phyloP scores from a whole-genome alignment of 2,113 vertebrate species.

The Oxyura jamaicensis region DNA sequence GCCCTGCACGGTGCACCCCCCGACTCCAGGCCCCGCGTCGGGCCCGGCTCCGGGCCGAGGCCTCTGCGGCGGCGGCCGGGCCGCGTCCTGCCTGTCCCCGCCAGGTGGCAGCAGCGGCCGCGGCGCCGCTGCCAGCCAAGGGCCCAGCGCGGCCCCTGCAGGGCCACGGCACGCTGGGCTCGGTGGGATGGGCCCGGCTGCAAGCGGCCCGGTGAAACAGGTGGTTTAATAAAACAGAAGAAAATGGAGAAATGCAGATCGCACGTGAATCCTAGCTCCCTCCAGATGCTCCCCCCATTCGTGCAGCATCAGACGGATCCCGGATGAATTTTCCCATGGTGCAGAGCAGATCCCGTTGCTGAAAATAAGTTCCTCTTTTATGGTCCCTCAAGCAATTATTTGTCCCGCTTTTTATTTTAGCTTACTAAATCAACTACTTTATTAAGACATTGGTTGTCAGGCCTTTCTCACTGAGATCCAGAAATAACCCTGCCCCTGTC shows the following conservation, averaged over 20 bases:
- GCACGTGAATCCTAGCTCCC: accelerated
- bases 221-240: not conserved
- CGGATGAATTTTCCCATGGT: not conserved
- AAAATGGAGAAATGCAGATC: not conserved
- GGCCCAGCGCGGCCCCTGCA: too few relatives aligned
- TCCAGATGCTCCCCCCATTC: accelerated
- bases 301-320: accelerated
- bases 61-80: not conserved
- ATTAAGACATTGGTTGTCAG: not conserved
- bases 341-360: not conserved
- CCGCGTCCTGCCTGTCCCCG: not conserved
- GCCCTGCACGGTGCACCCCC: not conserved
- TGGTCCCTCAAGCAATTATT: not conserved
- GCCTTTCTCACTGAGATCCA: not conserved
- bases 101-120: slow-evolving; percentile 52
- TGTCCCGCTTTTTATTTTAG: not conserved
- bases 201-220: not conserved
- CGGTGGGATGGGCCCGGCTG: not conserved
- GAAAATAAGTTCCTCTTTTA: not conserved
- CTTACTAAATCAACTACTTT: not conserved
- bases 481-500: not conserved
- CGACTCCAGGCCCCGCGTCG: too few relatives aligned
- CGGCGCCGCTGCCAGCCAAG: too few relatives aligned
- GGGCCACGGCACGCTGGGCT: not conserved
- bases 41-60: not conserved